Evolutionary conservation across 1,140 invertebrate species (phyloP).

Genomic region (Thalassaphorura encarpata): DNA sequence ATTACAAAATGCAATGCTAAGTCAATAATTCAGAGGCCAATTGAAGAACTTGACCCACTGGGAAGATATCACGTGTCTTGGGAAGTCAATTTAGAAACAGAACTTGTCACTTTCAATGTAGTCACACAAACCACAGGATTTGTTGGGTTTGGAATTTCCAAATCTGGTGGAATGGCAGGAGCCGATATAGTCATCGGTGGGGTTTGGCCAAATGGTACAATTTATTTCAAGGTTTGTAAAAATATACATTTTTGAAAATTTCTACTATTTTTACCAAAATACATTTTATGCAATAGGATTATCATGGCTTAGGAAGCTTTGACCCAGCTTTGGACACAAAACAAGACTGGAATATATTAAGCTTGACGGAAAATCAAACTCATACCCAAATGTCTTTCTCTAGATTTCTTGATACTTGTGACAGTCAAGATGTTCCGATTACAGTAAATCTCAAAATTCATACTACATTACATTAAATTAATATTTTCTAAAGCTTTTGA

Average conservation of each 20-base stretch:
- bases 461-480: neutral
- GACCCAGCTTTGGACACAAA: neutral
- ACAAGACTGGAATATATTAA: neutral
- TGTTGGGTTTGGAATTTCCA: constrained; percentile 8
- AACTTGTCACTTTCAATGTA: neutral
- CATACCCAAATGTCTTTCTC: neutral
- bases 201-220: neutral
- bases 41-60: too few species aligned
- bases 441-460: neutral
- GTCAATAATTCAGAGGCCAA: too few species aligned
- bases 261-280: neutral
- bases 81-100: neutral
- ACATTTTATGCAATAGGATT: constrained; percentile 3
- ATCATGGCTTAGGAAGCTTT: neutral
- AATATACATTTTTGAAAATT: neutral
- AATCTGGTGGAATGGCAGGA: constrained; percentile 1
- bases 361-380: constrained; percentile 2
- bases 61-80: neutral
- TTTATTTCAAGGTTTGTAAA: neutral
- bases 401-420: constrained; percentile 2
- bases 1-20: too few species aligned
- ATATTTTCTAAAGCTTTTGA: neutral
- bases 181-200: constrained; percentile 1
- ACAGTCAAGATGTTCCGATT: constrained; percentile 5
- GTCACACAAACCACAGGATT: neutral